phyloP scores from a whole-genome alignment of 2,888 invertebrate species.

The Ommatoiulus sabulosus region DNA sequence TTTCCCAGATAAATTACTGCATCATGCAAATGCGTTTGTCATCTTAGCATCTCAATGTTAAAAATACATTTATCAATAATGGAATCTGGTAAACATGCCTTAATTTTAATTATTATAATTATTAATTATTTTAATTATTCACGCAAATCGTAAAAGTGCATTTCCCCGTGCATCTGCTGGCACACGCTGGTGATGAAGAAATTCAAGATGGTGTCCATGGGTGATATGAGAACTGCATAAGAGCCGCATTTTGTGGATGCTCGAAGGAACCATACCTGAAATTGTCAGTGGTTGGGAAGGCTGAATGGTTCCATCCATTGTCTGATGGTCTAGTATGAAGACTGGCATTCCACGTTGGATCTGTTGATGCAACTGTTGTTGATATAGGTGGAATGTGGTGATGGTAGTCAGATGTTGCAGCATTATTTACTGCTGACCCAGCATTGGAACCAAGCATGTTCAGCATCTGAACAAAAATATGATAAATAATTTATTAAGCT shows the following conservation, averaged over 20 bases:
- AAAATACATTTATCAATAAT: too few relatives aligned
- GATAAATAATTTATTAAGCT: too few relatives aligned
- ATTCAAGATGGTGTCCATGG: constrained; percentile 39
- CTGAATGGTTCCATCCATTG: constrained; percentile 57
- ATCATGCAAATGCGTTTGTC: not conserved
- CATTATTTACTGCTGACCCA: constrained; percentile 22
- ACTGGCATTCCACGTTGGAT: constrained; percentile 57
- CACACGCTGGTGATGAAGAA: not conserved
- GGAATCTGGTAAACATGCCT: too few relatives aligned
- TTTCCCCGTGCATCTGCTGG: not conserved
- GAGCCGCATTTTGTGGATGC: constrained; percentile 6
- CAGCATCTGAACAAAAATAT: constrained; percentile 52
- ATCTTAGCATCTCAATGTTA: not conserved
- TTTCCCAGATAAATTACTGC: too few relatives aligned
- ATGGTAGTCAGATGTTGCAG: constrained; percentile 54
- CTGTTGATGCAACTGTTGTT: constrained; percentile 42
- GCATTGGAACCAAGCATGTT: constrained; percentile 57
- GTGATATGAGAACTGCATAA: not conserved
- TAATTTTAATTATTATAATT: too few relatives aligned
- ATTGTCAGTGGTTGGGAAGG: constrained; percentile 56
- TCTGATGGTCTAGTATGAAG: constrained; percentile 54
- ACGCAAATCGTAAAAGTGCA: too few relatives aligned
- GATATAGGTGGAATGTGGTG: constrained; percentile 58
- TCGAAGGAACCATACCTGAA: constrained; percentile 56
- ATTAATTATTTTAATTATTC: too few relatives aligned